Conservation (phyloP, 1,140 invertebrate species). For the Mizuhopecten yessoensis region DNA sequence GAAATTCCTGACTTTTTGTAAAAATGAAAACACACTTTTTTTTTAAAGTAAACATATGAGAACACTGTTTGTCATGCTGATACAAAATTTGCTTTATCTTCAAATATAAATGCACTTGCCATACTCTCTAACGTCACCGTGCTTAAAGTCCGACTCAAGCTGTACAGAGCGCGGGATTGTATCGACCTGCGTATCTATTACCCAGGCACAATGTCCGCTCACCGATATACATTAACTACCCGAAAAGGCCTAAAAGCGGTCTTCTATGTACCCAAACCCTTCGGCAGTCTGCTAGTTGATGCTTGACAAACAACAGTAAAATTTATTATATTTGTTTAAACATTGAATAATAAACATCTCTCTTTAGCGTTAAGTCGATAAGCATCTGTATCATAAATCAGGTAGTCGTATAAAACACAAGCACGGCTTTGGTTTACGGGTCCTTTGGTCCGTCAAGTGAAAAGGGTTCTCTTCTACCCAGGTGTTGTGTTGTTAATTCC, state of each 20-base stretch:
- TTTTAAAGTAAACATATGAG: conserved; percentile 19
- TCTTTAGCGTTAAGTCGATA: conserved; percentile 34
- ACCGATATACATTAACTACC: conserved; percentile 27
- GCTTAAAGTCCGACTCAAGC: not conserved
- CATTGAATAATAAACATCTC: conserved; percentile 39
- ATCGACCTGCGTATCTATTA: not conserved
- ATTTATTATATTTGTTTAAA: conserved; percentile 40
- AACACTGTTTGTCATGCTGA: conserved; percentile 20
- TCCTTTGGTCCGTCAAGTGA: conserved; percentile 37
- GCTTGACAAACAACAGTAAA: conserved; percentile 38
- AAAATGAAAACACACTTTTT: not conserved
- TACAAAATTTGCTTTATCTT: conserved; percentile 36
- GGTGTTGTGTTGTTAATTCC: conserved; percentile 14
- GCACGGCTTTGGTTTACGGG: conserved; percentile 1
- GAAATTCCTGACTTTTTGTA: not conserved
- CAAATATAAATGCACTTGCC: conserved; percentile 27
- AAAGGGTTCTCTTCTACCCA: conserved; percentile 16
- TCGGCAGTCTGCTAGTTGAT: conserved; percentile 24
- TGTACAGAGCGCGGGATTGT: not conserved
- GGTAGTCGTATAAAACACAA: conserved; percentile 23
- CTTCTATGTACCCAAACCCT: conserved; percentile 22
- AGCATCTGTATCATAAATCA: conserved; percentile 26
- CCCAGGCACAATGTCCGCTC: not conserved
- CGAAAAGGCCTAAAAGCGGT: not conserved
- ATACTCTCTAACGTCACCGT: not conserved